Evolutionary conservation across 2,113 vertebrate species (phyloP), one percentile per base, ranked within the genome.

Genomic region (Harpagus bidentatus): DNA sequence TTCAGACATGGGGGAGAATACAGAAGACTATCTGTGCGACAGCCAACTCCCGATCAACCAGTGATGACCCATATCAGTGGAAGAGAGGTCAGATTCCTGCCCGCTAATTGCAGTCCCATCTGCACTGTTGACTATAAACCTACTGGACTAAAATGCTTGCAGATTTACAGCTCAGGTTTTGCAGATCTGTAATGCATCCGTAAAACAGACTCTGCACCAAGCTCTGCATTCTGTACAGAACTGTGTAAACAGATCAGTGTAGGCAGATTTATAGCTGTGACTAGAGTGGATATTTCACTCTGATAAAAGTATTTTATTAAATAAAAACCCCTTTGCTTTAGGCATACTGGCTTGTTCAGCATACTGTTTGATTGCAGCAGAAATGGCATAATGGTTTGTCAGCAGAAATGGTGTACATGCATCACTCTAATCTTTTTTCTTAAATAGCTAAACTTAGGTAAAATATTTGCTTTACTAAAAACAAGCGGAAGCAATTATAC

Each of bases 11-110:
- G 96, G 17, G 98, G 97, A 89, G 94, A 96, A 61, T 97, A 93
- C 91, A 98, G 97, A 94, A 98, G 98, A 77, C 42, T 97, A 71
- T 96, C 82, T 26, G 63, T 98, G 88, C 98, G 21, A 15, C 98
- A 98, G 70, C 98, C 97, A 95, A 97, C 97, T 26, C 96, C 98
- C 2, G 83, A 91, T 62, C 98, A 98, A 92, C 99, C 99, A 1
- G 83, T 97, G 92, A 99, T 99, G 99, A 98, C 96, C 36, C 97
- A 95, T 32, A 90, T 99, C 96, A 98, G 94, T 14, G 99, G 99
- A 70, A 98, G 97, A 98, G 98, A 99, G 99, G 99, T 99, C 96
- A 92, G 97, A 42, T 86, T 90, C 58, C 77, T 94, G 42, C 31
- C 36, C 71, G 65, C 47, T 91, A 61, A 76, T 61, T 82, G 66